phyloP scores from a whole-genome alignment of 1,140 invertebrate species.

The Drosophila biarmipes region DNA sequence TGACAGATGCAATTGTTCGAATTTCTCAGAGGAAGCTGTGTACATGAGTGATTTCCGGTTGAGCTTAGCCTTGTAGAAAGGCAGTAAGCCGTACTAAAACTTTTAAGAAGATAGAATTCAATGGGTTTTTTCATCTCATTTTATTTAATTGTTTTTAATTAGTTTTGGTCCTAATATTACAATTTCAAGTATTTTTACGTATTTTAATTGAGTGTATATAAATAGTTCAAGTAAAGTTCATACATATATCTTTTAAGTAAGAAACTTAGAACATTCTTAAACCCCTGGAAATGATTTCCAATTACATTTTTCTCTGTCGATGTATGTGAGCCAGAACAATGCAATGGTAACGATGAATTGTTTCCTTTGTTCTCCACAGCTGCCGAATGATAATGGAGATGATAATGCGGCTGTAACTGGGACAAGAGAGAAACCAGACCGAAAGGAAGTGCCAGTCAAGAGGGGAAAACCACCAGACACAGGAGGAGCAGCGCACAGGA shows the following conservation, averaged over 20 bases:
- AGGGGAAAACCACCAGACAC: conserved; percentile 17
- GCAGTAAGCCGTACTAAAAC: neutral
- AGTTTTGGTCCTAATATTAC: too few relatives aligned
- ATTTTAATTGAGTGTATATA: too few relatives aligned
- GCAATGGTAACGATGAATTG: conserved; percentile 18
- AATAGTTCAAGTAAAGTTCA: too few relatives aligned
- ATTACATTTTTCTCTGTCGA: too few relatives aligned
- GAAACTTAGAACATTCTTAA: too few relatives aligned
- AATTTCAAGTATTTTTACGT: too few relatives aligned
- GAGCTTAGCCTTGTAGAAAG: neutral
- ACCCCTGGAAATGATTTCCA: neutral
- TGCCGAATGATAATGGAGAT: conserved; percentile 50
- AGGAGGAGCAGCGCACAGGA: neutral
- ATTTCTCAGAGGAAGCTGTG: neutral
- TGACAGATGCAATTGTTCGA: conserved; percentile 22
- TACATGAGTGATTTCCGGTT: conserved; percentile 5
- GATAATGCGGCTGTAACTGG: conserved; percentile 49
- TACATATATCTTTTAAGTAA: too few relatives aligned
- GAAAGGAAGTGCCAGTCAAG: conserved; percentile 40
- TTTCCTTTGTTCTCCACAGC: conserved; percentile 34
- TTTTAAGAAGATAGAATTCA: neutral
- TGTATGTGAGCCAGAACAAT: conserved; percentile 17
- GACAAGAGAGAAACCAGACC: conserved; percentile 33
- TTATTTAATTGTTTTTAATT: neutral
- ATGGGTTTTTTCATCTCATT: neutral